phyloP scores from a whole-genome alignment of 2,888 invertebrate genomes.

The Amphiduros pacificus region DNA sequence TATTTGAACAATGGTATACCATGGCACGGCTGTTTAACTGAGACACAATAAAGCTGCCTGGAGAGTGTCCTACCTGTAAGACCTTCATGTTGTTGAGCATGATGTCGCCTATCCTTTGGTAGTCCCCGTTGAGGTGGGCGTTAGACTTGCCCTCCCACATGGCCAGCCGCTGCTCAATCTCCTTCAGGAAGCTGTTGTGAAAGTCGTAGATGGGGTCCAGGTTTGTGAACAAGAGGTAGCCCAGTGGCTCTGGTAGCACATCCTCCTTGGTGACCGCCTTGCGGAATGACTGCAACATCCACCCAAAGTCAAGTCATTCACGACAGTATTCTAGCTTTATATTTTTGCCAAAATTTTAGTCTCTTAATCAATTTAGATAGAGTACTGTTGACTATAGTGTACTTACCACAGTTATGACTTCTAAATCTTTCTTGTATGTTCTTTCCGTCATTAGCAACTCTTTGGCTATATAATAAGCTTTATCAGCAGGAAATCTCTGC shows the following conservation, averaged over 20 bases:
- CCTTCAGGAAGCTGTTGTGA: slow-evolving; percentile 78
- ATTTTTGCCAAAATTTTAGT: too few relatives aligned
- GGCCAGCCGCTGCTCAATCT: slow-evolving; percentile 75
- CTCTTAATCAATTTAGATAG: too few relatives aligned
- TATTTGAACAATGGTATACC: too few relatives aligned
- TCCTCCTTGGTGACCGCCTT: slow-evolving; percentile 70
- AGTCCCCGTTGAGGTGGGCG: slow-evolving; percentile 64
- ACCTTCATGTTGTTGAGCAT: slow-evolving; percentile 64
- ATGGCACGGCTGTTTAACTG: too few relatives aligned
- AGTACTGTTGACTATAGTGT: too few relatives aligned
- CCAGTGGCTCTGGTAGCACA: slow-evolving; percentile 66
- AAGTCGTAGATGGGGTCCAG: slow-evolving; percentile 79
- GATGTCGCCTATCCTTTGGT: slow-evolving; percentile 75
- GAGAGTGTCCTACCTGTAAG: slow-evolving; percentile 29
- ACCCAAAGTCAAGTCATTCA: too few relatives aligned
- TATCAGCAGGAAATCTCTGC: slow-evolving; percentile 66
- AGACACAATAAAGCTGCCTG: too few relatives aligned
- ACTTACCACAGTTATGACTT: slow-evolving; percentile 84
- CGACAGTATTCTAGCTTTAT: too few relatives aligned
- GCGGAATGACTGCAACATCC: slow-evolving; percentile 71
- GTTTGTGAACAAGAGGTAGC: slow-evolving; percentile 64
- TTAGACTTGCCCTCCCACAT: slow-evolving; percentile 71
- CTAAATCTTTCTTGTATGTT: slow-evolving; percentile 91
- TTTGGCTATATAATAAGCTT: slow-evolving; percentile 65
- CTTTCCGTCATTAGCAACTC: slow-evolving; percentile 94